phyloP scores from a whole-genome alignment of 2,888 invertebrate genomes.

The Cosmia pyralina region DNA sequence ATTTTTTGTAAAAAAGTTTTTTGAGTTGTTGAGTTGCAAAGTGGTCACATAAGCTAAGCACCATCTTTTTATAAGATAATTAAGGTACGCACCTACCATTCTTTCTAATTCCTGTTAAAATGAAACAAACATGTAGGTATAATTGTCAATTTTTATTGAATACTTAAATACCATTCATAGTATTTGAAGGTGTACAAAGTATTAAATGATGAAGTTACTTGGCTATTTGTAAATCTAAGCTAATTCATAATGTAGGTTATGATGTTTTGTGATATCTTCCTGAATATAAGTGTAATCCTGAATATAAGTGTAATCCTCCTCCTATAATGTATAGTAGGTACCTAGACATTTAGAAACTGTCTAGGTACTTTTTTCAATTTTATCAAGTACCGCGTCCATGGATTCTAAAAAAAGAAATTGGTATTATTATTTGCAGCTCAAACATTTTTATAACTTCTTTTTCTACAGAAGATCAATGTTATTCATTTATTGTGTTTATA shows the following conservation, averaged over 20 bases:
- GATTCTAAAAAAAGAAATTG: slow-evolving; percentile 8
- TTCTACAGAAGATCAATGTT: not conserved
- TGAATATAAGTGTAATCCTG: not conserved
- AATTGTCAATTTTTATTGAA: slow-evolving; percentile 19
- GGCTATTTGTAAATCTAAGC: not conserved
- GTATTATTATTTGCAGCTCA: slow-evolving; percentile 1
- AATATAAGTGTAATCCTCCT: not conserved
- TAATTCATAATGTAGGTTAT: not conserved
- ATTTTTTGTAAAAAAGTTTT: no score
- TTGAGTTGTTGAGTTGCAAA: not conserved
- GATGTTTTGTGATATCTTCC: not conserved
- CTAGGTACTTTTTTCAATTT: slow-evolving; percentile 9
- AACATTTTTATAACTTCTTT: not conserved
- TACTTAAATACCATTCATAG: slow-evolving; percentile 19
- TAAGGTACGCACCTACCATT: not conserved
- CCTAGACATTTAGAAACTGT: not conserved
- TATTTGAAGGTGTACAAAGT: slow-evolving; percentile 20
- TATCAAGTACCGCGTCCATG: not conserved
- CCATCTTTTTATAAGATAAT: not conserved
- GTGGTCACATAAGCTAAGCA: not conserved
- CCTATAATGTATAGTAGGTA: not conserved
- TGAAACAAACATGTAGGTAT: not conserved
- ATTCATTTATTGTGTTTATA: no score
- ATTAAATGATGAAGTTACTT: not conserved
- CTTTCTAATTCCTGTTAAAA: not conserved